Conservation (phyloP, 2,797 vertebrate genomes). For the Staurois parvus region DNA sequence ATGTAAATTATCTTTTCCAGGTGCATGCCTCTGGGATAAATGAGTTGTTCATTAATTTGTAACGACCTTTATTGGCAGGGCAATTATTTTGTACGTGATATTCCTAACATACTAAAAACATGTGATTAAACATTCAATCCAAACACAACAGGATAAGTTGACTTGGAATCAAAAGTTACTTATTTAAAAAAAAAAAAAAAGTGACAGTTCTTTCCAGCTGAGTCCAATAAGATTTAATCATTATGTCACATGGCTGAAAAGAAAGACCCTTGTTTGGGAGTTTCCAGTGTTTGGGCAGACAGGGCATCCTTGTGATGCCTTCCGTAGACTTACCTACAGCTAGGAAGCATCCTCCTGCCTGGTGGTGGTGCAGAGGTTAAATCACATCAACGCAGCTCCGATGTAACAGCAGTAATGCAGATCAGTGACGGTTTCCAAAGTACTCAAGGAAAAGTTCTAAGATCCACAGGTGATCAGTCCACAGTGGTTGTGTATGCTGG, state of each 20-base stretch:
- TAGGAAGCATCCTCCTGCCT: conserved; percentile 55
- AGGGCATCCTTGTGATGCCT: too few species aligned
- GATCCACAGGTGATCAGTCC: conserved; percentile 33
- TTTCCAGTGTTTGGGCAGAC: too few species aligned
- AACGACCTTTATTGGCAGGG: neutral
- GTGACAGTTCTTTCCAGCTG: too few species aligned
- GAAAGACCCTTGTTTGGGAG: too few species aligned
- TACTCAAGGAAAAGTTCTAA: neutral
- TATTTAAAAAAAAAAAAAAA: too few species aligned
- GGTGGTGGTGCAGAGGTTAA: conserved; percentile 40
- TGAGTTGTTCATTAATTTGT: conserved; percentile 1
- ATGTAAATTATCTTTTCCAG: conserved; percentile 26
- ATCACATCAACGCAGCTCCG: conserved; percentile 33
- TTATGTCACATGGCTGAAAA: too few species aligned
- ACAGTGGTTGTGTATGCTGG: neutral
- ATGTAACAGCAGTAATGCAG: neutral
- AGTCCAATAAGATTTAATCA: too few species aligned
- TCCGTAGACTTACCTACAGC: conserved; percentile 46
- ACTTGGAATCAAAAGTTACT: too few species aligned
- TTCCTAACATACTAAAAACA: neutral
- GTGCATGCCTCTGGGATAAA: conserved; percentile 41
- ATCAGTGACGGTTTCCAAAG: neutral
- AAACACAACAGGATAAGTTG: too few species aligned
- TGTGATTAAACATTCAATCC: too few species aligned
- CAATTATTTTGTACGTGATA: neutral